phyloP scores from a whole-genome alignment of 2,888 invertebrate species.

The Volucella inanis region DNA sequence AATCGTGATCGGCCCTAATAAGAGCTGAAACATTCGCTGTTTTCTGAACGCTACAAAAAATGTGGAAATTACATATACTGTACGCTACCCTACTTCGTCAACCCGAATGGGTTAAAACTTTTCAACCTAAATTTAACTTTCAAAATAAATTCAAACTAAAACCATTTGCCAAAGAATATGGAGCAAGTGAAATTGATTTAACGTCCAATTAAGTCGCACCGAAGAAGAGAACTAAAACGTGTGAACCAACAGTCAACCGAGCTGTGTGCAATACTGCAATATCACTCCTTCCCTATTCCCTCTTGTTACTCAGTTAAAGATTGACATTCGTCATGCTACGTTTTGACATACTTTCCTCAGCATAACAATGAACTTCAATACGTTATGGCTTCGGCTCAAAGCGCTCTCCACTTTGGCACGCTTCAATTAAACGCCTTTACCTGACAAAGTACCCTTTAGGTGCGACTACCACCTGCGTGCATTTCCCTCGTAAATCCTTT shows the following conservation, averaged over 20 bases:
- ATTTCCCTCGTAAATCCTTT: slow-evolving; percentile 32
- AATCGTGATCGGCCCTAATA: too few species aligned
- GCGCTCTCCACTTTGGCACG: slow-evolving; percentile 11
- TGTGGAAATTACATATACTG: too few species aligned
- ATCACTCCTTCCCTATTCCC: too few species aligned
- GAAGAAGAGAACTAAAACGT: neutral
- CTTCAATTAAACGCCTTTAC: slow-evolving; percentile 16
- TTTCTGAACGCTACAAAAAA: too few species aligned
- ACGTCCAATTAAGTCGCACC: neutral
- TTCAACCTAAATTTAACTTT: too few species aligned
- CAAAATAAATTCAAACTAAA: too few species aligned
- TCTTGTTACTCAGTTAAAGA: neutral
- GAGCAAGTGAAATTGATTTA: neutral
- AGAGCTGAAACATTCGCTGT: too few species aligned
- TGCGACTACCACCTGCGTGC: slow-evolving; percentile 20
- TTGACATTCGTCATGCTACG: slow-evolving; percentile 14
- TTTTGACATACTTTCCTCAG: neutral
- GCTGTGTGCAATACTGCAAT: too few species aligned
- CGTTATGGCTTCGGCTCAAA: neutral
- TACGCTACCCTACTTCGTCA: too few species aligned
- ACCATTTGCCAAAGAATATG: too few species aligned
- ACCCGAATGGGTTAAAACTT: too few species aligned
- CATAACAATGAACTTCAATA: neutral
- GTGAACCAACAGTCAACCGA: neutral
- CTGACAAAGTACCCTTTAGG: neutral